These are phyloP conservation scores for Epizoanthus fatuus DNA, from an alignment of 92 coral and sea anemone species.

Conservation along the genomic window DNA sequence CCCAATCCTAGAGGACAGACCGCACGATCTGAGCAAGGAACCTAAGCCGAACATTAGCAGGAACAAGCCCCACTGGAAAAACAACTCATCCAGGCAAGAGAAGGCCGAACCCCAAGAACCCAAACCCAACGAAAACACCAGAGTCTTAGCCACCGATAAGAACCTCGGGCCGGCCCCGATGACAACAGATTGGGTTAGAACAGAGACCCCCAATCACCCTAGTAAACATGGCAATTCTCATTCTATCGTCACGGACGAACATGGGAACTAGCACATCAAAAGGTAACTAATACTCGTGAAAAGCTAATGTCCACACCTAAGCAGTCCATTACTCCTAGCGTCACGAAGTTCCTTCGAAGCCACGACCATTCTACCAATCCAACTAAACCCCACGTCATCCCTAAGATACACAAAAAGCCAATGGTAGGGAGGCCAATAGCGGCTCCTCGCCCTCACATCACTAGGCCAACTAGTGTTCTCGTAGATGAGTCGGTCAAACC, in stretches of 20 bases:
- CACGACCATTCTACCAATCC: no score
- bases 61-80: slow-evolving; percentile 9
- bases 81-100: slow-evolving; percentile 1
- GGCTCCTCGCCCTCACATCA: no score
- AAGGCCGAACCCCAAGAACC: slow-evolving; percentile 1
- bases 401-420: no score
- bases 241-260: no score
- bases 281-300: not conserved
- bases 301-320: not conserved
- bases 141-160: not conserved
- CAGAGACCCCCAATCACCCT: no score
- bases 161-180: not conserved
- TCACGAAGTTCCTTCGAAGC: not conserved
- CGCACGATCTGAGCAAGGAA: not conserved
- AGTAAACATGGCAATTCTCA: no score
- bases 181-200: slow-evolving; percentile 2
- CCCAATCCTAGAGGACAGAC: slow-evolving; percentile 8
- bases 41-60: not conserved
- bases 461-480: no score
- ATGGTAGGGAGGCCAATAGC: no score
- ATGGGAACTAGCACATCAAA: not conserved
- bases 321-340: not conserved
- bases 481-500: no score
- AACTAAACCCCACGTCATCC: no score
- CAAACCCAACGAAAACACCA: not conserved